Base-by-base conservation (phyloP, 2,113 vertebrate genomes). In the Lagopus muta region DNA sequence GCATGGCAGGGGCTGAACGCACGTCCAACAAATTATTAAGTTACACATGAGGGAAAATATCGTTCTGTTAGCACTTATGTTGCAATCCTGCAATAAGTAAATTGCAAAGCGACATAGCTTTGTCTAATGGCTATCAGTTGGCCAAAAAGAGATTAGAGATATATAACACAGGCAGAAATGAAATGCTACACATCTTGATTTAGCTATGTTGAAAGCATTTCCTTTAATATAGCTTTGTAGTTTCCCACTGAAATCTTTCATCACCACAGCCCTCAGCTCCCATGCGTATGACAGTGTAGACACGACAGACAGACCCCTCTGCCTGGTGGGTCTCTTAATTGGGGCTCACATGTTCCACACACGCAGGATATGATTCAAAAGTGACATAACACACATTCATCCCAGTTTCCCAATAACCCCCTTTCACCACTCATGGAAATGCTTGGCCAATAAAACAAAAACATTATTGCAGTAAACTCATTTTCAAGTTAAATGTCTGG, bases 381-480 rank as follows among this genome's bases (percentile, higher is more conserved):
- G 60, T 89, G 91, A 92, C 91, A 89, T 82, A 60, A 82, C 42
- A 60, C 65, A 77, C 90, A 74, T 79, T 70, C 83, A 90, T 80
- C 71, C 88, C 61, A 4, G 74, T 74, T 94, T 90, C 80, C 74
- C 91, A 91, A 61, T 70, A 92, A 94, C 74, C 60, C 72, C 58
- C 54, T 95, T 82, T 93, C 92, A 80, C 71, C 93, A 74, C 94
- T 93, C 67, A 83, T 90, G 70, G 95, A 94, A 94, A 89, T 5
- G 47, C 52, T 90, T 47, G 81, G 75, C 84, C 85, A 91, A 92
- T 95, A 90, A 92, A 93, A 94, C 0, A 96, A 95, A 83, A 57
- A 86, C 38, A 75, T 94, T 96, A 94, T 13, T 30, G 71, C 78
- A 70, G 22, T 60, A 70, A 95, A 94, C 86, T 76, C 8, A 71